Evolutionary conservation across 2,888 invertebrate species (phyloP), one percentile per base, ranked within the genome.

Genomic region (Troides oblongomaculatus): DNA sequence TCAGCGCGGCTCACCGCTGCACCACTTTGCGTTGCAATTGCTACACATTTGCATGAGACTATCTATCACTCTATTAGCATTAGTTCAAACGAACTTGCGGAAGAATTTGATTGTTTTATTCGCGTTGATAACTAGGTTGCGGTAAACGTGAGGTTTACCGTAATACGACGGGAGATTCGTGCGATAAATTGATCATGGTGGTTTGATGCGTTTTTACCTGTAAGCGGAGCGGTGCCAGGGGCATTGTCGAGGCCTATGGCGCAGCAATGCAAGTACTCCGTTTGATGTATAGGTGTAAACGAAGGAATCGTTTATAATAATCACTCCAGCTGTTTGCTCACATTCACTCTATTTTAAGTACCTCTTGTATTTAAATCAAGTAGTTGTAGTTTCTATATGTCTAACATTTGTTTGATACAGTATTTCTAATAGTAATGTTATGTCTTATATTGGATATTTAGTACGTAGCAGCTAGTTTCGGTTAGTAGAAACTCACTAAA

Each of bases 231-330:
- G 6, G 62, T 60, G 30, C 12, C 60, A 50, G 30, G 60, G 60
- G 78, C 79, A 79, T 17, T 17, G 18, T 53, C n/a, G 62, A 39
- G 30, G 23, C n/a, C 50, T 18, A 23, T 50, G 50, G 25, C 62
- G 50, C 25, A 14, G 25, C 50, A 25, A 2, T 43, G 43, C 43
- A 12, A 18, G 7, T 21, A 46, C 1, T 21, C 43, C 46, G 36
- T 30, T 60, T n/a, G 17, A 6, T 5, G 62, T 30, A 23, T 7
- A 50, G 60, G 30, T 60, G 60, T 36, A 25, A 82, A 82, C 81
- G 82, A 78, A 79, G 74, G 72, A 70, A 75, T 79, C 83, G 84
- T 89, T 85, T 86, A 87, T 89, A 84, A 86, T 84, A 78, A 77
- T 71, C 73, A 71, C 64, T 73, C 82, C 88, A 89, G 84, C 86